Evolutionary conservation across 1,140 invertebrate species (phyloP).

Genomic region (Fopius arisanus): DNA sequence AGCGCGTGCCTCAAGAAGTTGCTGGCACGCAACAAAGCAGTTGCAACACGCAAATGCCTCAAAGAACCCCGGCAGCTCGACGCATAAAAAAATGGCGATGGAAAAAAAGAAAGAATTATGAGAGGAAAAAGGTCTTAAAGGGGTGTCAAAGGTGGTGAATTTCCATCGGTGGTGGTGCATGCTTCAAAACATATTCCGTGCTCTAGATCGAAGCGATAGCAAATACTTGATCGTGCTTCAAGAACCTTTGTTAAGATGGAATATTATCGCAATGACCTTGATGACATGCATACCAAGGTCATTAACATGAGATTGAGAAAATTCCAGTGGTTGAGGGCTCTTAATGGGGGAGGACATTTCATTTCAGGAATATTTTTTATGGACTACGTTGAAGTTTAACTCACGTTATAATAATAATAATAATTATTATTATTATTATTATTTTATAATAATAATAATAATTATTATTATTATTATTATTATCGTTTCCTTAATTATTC

Average conservation of each 20-base stretch:
- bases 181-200: conserved; percentile 5
- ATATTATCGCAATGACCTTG: neutral
- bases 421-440: too few relatives aligned
- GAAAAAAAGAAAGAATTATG: neutral
- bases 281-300: conserved; percentile 10
- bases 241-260: neutral
- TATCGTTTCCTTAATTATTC: too few relatives aligned
- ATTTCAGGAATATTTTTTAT: neutral
- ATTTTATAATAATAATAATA: too few relatives aligned
- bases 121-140: neutral
- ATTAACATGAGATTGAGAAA: neutral
- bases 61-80: neutral
- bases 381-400: neutral
- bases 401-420: too few relatives aligned
- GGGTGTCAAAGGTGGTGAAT: neutral
- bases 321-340: neutral
- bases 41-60: neutral
- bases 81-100: neutral
- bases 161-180: neutral
- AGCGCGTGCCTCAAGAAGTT: neutral
- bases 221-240: neutral
- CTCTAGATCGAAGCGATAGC: neutral
- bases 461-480: too few relatives aligned
- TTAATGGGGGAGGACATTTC: neutral
- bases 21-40: neutral